A percentile compares a stretch with the other conserved stretches of the same genome.
Conservation (phyloP, 92 coral and sea anemone species). For the Virgularia gustaviana region DNA sequence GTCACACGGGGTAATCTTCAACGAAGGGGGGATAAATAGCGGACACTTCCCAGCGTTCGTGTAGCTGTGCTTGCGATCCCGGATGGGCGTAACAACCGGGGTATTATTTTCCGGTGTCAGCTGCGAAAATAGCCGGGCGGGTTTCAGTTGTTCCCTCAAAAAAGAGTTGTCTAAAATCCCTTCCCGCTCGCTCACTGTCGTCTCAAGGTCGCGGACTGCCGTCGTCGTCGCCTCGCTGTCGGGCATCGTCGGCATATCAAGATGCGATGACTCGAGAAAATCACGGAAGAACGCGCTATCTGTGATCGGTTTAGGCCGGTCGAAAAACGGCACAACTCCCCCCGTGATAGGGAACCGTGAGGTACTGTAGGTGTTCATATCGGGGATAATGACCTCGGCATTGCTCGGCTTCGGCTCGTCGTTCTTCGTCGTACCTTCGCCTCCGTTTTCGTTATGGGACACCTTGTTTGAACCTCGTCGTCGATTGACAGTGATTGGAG, state of each 20-base stretch:
- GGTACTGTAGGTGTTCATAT: background rate
- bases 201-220: background rate
- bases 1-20: background rate
- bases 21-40: background rate
- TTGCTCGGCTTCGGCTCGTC: background rate
- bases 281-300: conserved; percentile 11
- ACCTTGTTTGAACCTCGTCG: background rate
- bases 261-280: background rate
- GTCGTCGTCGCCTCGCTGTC: conserved; percentile 6
- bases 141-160: conserved; percentile 19
- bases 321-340: background rate
- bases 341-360: background rate
- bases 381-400: conserved; percentile 24
- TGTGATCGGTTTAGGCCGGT: conserved; percentile 5
- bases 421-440: background rate
- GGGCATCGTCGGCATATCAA: conserved; percentile 15
- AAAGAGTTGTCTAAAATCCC: conserved; percentile 24
- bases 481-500: background rate
- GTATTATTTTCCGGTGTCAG: background rate
- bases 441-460: conserved; percentile 1
- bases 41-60: conserved; percentile 7
- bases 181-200: conserved; percentile 22
- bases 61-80: background rate
- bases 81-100: background rate
- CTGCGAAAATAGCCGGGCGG: conserved; percentile 22